A percentile compares a stretch with the other conserved stretches of the same genome.
phyloP scores from a whole-genome alignment of 2,888 invertebrate genomes.

The Morpho achilles region DNA sequence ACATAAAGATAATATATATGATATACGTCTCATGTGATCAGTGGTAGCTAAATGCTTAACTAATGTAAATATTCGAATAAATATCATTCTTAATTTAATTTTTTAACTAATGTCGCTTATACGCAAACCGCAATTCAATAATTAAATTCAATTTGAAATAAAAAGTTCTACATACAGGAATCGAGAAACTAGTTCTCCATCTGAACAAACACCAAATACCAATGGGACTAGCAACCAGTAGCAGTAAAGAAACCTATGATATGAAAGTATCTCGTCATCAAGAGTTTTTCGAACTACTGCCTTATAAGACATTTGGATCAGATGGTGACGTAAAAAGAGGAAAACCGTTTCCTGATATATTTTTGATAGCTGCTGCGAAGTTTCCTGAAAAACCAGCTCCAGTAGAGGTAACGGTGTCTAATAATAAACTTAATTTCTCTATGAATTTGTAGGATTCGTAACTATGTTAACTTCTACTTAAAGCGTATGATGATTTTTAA shows the following conservation, averaged over 20 bases:
- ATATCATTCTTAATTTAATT: too few species aligned
- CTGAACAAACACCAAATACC: constrained; percentile 85
- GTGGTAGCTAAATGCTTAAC: too few species aligned
- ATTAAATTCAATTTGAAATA: too few species aligned
- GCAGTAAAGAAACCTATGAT: constrained; percentile 84
- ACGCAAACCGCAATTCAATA: too few species aligned
- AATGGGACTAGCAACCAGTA: constrained; percentile 93
- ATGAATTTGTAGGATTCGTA: too few species aligned
- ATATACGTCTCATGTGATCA: not conserved
- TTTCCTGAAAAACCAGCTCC: constrained; percentile 83
- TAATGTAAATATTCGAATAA: too few species aligned
- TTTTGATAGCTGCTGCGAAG: constrained; percentile 85
- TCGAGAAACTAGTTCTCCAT: constrained; percentile 86
- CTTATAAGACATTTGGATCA: constrained; percentile 87
- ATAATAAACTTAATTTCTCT: too few species aligned
- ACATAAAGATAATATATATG: too few species aligned
- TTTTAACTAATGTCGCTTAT: too few species aligned
- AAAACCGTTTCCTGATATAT: constrained; percentile 94
- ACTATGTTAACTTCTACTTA: too few species aligned
- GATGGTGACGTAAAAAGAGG: constrained; percentile 91
- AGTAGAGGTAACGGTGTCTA: constrained; percentile 58
- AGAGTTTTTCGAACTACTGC: constrained; percentile 82
- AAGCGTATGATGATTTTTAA: too few species aligned
- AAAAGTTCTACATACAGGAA: constrained; percentile 75
- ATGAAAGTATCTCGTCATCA: constrained; percentile 84